Base-by-base conservation (phyloP, 2,888 invertebrate genomes). In the Anthophora plumipes region DNA sequence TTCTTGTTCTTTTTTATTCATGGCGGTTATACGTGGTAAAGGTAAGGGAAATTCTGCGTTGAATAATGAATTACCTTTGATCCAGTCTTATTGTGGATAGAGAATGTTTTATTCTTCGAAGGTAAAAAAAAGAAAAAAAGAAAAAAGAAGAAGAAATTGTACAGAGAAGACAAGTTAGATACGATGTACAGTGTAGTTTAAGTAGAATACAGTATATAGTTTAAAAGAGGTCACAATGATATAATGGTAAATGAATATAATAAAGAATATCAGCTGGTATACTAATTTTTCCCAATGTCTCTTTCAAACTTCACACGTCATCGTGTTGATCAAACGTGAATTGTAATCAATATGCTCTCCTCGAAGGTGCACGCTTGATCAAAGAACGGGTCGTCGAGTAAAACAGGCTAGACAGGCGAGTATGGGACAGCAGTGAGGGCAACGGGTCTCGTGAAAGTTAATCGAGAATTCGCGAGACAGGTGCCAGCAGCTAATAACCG, bases 401-500 rank as follows among this genome's bases (percentile, higher is more conserved):
- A 63, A n/a, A 25, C 55, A 20, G 25, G 37, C 54, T 41, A 55
- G 17, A 52, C 59, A 31, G 54, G 41, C n/a, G 43, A 52, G 5
- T 41, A 57, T 7, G 14, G 31, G 25, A 31, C 25, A 54, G 54
- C 25, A 54, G 54, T n/a, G 37, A 37, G 31, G 5, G 25, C 9
- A 46, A 54, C 20, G 43, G 25, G 9, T 41, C 39, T 37, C n/a
- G 41, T 48, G 64, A 66, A 70, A 70, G 59, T 48, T 55, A 48
- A 66, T 54, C 22, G 52, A 14, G 71, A 77, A 71, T 66, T 77
- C 17, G 48, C 41, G 48, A 31, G 31, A 59, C 66, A 77, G 48
- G 64, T 55, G 72, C 48, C 17, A 37, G 48, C 17, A 46, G 57
- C n/a, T 63, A 55, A 79, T 77, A 64, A 79, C 20, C 43, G 50